Conservation (phyloP, 2,888 invertebrate species). For the Agonum fuliginosum region DNA sequence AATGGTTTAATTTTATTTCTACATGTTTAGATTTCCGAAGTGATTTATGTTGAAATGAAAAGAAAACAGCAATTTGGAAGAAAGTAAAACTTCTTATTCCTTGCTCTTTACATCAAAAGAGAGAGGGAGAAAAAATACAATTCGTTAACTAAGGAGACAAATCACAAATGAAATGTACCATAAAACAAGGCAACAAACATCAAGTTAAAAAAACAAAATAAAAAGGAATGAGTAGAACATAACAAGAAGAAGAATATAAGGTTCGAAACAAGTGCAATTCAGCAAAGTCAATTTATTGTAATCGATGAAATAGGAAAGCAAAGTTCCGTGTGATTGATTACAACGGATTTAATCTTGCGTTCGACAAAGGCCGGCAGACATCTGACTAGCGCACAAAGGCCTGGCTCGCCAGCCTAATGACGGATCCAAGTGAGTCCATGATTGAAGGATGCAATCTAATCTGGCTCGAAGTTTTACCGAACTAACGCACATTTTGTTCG, state of each 20-base stretch:
- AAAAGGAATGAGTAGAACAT: conserved; percentile 38
- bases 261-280: conserved; percentile 48
- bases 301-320: conserved; percentile 56
- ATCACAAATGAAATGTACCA: conserved; percentile 42
- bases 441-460: conserved; percentile 59
- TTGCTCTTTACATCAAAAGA: conserved; percentile 26
- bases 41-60: conserved; percentile 38
- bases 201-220: conserved; percentile 39
- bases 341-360: conserved; percentile 57
- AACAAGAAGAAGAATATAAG: conserved; percentile 31
- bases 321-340: conserved; percentile 59
- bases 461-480: conserved; percentile 42
- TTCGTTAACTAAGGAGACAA: conserved; percentile 31
- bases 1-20: conserved; percentile 30
- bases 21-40: background rate
- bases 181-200: conserved; percentile 39
- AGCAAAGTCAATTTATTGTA: conserved; percentile 56
- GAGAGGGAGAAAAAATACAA: conserved; percentile 9
- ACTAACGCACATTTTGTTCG: conserved; percentile 46
- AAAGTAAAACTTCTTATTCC: conserved; percentile 35
- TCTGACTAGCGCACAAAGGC: conserved; percentile 49
- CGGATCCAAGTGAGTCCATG: conserved; percentile 51
- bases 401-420: conserved; percentile 50
- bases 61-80: conserved; percentile 17
- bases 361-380: conserved; percentile 53